Percentiles rank a stretch among this genome's conserved stretches.
Evolutionary conservation across 2,113 vertebrate genomes (phyloP).

Genomic region (Microtus pennsylvanicus): DNA sequence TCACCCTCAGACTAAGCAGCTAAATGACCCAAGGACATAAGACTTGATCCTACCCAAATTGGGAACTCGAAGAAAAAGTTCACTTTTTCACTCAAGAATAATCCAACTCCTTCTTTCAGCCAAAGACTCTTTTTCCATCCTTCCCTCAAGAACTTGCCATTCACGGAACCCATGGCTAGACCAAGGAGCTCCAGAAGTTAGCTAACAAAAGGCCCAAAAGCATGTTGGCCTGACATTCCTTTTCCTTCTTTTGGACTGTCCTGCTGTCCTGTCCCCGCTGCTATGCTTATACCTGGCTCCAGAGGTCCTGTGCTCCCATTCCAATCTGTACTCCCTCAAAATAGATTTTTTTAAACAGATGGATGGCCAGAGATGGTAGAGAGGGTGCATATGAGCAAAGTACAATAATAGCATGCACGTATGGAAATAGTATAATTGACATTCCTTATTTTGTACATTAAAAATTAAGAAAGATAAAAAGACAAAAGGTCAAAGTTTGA

Average conservation of each 20-base stretch:
- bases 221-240: neutral
- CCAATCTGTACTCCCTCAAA: neutral
- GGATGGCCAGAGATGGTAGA: neutral
- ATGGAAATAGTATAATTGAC: neutral
- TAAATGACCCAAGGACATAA: neutral
- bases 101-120: neutral
- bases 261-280: neutral
- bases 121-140: neutral
- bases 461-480: neutral
- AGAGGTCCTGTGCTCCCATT: neutral
- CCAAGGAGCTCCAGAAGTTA: neutral
- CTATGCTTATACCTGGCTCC: neutral
- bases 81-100: constrained; percentile 18
- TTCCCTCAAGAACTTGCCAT: neutral
- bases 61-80: neutral
- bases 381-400: neutral
- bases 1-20: neutral
- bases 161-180: neutral
- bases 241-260: neutral
- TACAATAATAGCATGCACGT: neutral
- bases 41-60: constrained; percentile 21
- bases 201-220: neutral
- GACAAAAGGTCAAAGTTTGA: neutral
- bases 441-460: neutral
- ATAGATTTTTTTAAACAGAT: constrained; percentile 40